These are phyloP conservation scores for Axea sp. DNA, from an alignment of 2,888 invertebrate species.

Conservation along the genomic window DNA sequence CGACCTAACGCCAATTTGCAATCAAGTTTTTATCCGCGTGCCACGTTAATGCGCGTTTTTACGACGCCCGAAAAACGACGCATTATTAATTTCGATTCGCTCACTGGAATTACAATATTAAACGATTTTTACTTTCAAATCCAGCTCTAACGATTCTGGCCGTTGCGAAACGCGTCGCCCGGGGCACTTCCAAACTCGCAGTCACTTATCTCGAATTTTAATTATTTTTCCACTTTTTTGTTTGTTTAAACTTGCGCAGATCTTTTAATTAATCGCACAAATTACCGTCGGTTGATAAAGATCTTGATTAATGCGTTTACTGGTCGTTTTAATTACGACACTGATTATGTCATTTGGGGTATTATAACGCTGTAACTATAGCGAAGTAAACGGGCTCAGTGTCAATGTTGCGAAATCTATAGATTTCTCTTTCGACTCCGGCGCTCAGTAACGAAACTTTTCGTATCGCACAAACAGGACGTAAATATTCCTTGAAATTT, in stretches of 20 bases:
- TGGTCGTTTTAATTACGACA: slow-evolving; percentile 49
- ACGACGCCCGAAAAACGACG: background rate
- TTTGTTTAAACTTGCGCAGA: background rate
- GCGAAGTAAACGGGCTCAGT: slow-evolving; percentile 65
- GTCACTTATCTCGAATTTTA: background rate
- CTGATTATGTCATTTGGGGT: slow-evolving; percentile 52
- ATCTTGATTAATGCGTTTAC: slow-evolving; percentile 45
- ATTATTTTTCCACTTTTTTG: background rate
- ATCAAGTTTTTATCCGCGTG: slow-evolving; percentile 23
- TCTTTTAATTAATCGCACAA: slow-evolving; percentile 27
- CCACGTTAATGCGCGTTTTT: slow-evolving; percentile 22
- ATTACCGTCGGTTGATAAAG: slow-evolving; percentile 24
- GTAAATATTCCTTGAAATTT: slow-evolving; percentile 9
- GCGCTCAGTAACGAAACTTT: slow-evolving; percentile 64
- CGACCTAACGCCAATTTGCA: slow-evolving; percentile 12
- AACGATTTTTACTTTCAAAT: slow-evolving; percentile 22
- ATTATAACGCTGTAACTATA: slow-evolving; percentile 53
- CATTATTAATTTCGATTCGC: slow-evolving; percentile 23
- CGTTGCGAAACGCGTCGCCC: background rate
- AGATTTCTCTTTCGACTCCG: slow-evolving; percentile 69
- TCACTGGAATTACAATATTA: slow-evolving; percentile 3
- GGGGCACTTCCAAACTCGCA: background rate
- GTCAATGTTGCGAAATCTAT: slow-evolving; percentile 69
- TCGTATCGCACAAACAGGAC: slow-evolving; percentile 8
- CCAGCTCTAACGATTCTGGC: slow-evolving; percentile 16